Evolutionary conservation across 2,113 vertebrate genomes (phyloP).

Genomic region (Brienomyrus longianalis): DNA sequence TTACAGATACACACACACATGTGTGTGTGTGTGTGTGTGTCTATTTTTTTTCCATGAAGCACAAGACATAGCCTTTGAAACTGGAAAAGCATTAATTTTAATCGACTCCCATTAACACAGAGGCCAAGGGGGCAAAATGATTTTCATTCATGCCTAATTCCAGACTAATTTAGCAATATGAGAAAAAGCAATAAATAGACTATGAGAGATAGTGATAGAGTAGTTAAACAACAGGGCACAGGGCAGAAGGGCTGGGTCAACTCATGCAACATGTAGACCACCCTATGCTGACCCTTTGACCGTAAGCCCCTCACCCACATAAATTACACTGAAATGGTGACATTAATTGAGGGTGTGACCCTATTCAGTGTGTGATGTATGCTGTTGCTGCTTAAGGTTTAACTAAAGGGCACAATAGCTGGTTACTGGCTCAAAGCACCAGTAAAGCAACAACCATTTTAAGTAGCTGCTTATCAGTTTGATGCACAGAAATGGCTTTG

Average conservation of each 20-base stretch:
- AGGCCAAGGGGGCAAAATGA: background rate
- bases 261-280: conserved; percentile 19
- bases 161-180: conserved; percentile 13
- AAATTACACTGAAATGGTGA: conserved; percentile 19
- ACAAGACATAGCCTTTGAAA: background rate
- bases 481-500: conserved; percentile 40
- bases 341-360: conserved; percentile 36
- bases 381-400: conserved; percentile 26
- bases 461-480: conserved; percentile 12
- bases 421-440: conserved; percentile 20
- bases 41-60: background rate
- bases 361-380: conserved; percentile 37
- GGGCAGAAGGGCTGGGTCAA: conserved; percentile 21
- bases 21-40: too few species aligned
- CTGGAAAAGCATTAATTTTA: conserved; percentile 2
- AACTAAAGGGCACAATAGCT: conserved; percentile 18
- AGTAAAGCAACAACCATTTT: conserved; percentile 18
- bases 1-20: background rate
- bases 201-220: conserved; percentile 4
- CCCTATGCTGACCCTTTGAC: conserved; percentile 30
- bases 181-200: conserved; percentile 1
- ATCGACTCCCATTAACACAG: conserved; percentile 7
- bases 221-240: background rate
- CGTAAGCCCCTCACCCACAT: conserved; percentile 17
- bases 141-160: conserved; percentile 18